Percentiles rank a stretch among this genome's conserved stretches.
Evolutionary conservation across 1,140 invertebrate genomes (phyloP).

Genomic region (Drosophila sucinea): DNA sequence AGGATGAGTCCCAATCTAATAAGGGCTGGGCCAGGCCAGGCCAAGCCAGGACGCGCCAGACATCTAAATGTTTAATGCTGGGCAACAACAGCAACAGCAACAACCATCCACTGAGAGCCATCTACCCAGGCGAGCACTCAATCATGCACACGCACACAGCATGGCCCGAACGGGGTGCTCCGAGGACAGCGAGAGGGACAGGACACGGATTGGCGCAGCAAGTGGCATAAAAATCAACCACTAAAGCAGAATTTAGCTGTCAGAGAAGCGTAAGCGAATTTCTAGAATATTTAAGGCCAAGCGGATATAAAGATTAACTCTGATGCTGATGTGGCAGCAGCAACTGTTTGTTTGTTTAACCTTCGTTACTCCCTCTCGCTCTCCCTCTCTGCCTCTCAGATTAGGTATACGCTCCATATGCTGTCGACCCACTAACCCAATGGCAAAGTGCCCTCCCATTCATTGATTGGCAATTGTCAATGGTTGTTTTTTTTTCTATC

Average conservation of each 20-base stretch:
- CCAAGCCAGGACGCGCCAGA: constrained; percentile 51
- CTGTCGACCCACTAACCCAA: constrained; percentile 25
- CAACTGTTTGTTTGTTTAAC: constrained; percentile 12
- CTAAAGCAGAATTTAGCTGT: constrained; percentile 67
- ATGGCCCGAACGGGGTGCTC: background rate
- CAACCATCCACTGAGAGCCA: constrained; percentile 38
- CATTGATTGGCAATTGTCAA: constrained; percentile 26
- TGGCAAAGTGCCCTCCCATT: constrained; percentile 10
- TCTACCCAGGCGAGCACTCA: constrained; percentile 56
- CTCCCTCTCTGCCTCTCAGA: constrained; percentile 19
- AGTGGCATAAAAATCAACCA: constrained; percentile 71
- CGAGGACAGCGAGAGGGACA: background rate
- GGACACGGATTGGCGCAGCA: constrained; percentile 43
- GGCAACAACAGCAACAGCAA: constrained; percentile 45
- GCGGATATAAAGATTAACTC: constrained; percentile 67
- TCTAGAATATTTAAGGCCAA: constrained; percentile 62
- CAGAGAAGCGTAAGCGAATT: constrained; percentile 51
- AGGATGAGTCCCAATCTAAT: constrained; percentile 57
- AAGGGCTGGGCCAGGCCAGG: constrained; percentile 35
- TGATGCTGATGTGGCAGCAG: constrained; percentile 12
- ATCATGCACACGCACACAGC: constrained; percentile 64
- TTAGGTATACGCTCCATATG: constrained; percentile 60
- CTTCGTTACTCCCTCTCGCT: background rate
- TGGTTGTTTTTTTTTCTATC: background rate
- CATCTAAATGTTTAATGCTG: constrained; percentile 67